phyloP scores from a whole-genome alignment of 2,888 invertebrate species.

The Sycophila texana region DNA sequence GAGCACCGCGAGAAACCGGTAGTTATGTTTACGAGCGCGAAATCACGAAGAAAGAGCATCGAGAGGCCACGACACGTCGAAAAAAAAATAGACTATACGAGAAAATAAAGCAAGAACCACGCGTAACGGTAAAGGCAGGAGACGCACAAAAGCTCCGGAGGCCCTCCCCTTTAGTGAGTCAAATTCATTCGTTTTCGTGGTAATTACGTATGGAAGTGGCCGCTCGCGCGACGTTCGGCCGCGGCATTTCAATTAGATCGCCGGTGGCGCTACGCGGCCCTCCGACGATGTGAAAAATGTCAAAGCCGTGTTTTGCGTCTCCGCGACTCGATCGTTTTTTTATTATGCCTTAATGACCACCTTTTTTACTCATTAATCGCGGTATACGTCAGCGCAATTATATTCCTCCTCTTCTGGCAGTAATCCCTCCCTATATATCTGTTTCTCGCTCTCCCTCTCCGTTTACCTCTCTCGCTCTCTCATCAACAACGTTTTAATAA shows the following conservation, averaged over 20 bases:
- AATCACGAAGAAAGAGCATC: constrained; percentile 43
- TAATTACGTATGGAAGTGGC: constrained; percentile 58
- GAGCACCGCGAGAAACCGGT: constrained; percentile 39
- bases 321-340: too few relatives aligned
- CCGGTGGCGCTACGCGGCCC: not conserved
- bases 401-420: not conserved
- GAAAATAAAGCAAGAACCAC: constrained; percentile 23
- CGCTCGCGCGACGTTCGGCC: not conserved
- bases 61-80: not conserved
- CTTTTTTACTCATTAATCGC: too few relatives aligned
- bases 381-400: not conserved
- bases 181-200: constrained; percentile 58
- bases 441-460: too few relatives aligned
- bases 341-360: too few relatives aligned
- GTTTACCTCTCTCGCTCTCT: too few relatives aligned
- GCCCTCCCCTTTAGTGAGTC: constrained; percentile 45
- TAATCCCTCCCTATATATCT: not conserved
- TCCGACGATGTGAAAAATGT: constrained; percentile 10
- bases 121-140: not conserved
- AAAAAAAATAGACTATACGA: not conserved
- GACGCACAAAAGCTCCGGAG: not conserved
- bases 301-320: constrained; percentile 4
- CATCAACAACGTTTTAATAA: too few relatives aligned
- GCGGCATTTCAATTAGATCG: constrained; percentile 56
- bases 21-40: constrained; percentile 58